phyloP scores from a whole-genome alignment of 2,888 invertebrate genomes.

The Plagodis dolabraria region DNA sequence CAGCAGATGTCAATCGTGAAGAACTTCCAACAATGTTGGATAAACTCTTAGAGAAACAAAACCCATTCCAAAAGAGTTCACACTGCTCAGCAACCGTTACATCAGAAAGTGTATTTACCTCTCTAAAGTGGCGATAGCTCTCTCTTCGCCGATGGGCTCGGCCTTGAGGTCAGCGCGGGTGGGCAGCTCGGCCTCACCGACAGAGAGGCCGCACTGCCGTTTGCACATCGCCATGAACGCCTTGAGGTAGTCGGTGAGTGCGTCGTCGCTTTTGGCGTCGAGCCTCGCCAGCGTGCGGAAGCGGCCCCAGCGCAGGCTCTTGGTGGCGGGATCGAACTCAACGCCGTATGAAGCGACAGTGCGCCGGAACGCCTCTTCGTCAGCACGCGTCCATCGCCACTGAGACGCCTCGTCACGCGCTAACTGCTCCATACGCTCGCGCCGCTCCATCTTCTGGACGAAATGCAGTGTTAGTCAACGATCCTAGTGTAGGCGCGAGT shows the following conservation, averaged over 20 bases:
- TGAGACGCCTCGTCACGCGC: constrained; percentile 94
- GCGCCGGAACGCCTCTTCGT: constrained; percentile 98
- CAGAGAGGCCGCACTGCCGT: constrained; percentile 94
- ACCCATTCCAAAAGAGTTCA: no score
- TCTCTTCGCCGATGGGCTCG: constrained; percentile 96
- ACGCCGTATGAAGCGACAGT: constrained; percentile 98
- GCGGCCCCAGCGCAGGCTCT: constrained; percentile 89
- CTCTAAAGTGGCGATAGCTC: constrained; percentile 96
- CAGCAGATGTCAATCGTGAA: background rate
- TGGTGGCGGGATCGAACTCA: constrained; percentile 90
- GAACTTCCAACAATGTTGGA: no score
- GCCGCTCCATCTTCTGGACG: constrained; percentile 92
- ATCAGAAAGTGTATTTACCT: constrained; percentile 70
- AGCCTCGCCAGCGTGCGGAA: constrained; percentile 96
- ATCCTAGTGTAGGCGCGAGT: background rate
- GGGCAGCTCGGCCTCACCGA: constrained; percentile 92
- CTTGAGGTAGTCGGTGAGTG: constrained; percentile 97
- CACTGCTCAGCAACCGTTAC: no score
- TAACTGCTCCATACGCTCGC: constrained; percentile 96
- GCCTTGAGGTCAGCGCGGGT: constrained; percentile 90
- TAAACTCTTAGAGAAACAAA: no score
- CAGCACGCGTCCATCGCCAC: constrained; percentile 96
- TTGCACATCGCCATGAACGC: constrained; percentile 99
- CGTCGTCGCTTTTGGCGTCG: constrained; percentile 97
- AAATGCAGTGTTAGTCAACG: constrained; percentile 40